Evolutionary conservation across 2,113 vertebrate genomes (phyloP), one percentile per base, ranked within the genome.

Genomic region (Prietella phreatophila): DNA sequence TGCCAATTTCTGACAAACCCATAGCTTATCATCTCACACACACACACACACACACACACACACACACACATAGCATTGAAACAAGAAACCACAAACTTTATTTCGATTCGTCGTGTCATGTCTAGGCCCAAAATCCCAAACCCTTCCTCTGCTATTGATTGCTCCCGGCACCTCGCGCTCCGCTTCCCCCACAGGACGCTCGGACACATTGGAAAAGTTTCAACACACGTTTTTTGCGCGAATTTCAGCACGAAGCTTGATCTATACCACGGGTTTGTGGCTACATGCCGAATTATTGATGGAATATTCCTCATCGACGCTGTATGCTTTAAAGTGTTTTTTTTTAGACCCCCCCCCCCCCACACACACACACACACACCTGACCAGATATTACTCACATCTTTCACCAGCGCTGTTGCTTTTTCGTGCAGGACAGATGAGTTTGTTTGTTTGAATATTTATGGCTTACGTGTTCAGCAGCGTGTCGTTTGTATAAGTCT

Each of bases 31-130:
- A 75, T 76, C 47, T 7, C 84, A 61, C 55, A 17, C 42, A 83
- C 75, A 27, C 76, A 80, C 78, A 80, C 27, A 80, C 71, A 61
- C 30, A 39, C 83, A 58, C 67, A 33, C 55, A 56, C 55, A 56
- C 55, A 56, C 14, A 25, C 82, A 22, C 30, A 19, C 60, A 30
- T 22, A 63, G 27, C 39, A 82, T 20, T 13, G 42, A 27, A 84
- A 65, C 60, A 69, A 47, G 22, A 83, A 83, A 6, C 36, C 17
- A 19, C 71, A 27, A 25, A 47, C 42, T 83, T 76, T 55, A 47
- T 79, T 79, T 78, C 19, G 2, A 5, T 33, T 81, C 8, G 0
- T 80, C 3, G 11, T 4, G 47, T 79, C 55, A 79, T 79, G 25
- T 30, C 25, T 81, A 39, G 53, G 25, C 84, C 36, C 50, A 17